Evolutionary conservation across 2,888 invertebrate species (phyloP), one percentile per base, ranked within the genome.

Genomic region (Xestia ashworthii): DNA sequence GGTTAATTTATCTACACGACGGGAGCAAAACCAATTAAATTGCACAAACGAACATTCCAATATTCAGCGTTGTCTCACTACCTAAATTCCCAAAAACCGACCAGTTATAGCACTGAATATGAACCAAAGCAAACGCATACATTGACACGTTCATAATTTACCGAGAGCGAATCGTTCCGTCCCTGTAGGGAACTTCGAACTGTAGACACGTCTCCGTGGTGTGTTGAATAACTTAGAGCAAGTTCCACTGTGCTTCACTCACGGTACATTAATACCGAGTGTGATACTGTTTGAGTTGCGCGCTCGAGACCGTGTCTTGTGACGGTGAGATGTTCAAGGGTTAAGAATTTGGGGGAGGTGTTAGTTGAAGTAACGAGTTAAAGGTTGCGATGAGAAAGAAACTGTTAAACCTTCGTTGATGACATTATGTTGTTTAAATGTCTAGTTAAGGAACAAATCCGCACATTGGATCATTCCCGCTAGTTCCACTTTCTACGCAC

Each of bases 181-280:
- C 78, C 53, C 72, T 72, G 66, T 71, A 85, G 76, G 66, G 76
- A 74, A 83, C 76, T 78, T 78, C 81, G 81, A 88, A 88, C 77
- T 82, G 76, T 66, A 84, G 87, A 85, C 88, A 85, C 71, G 81
- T 83, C 88, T 85, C 78, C 53, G 70, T 62, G 64, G 82, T 76
- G 67, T 84, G 81, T 78, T 87, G 89, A 85, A 87, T 87, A 87
- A 87, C 83, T 87, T 85, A 85, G 66, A 69, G 46, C 50, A 87
- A 88, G 89, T 88, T 87, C 66, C 62, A 73, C 82, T 83, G 75
- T 72, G 74, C 73, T 80, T 78, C 65, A 82, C 76, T 80, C 70
- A 76, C 70, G 67, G 79, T 81, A 88, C 80, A 88, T 87, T 88
- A 87, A 79, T 87, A 87, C 55, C 76, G 19, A 74, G 78, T 80